Conservation (phyloP, 2,888 invertebrate genomes). For the Conchocele bisecta region DNA sequence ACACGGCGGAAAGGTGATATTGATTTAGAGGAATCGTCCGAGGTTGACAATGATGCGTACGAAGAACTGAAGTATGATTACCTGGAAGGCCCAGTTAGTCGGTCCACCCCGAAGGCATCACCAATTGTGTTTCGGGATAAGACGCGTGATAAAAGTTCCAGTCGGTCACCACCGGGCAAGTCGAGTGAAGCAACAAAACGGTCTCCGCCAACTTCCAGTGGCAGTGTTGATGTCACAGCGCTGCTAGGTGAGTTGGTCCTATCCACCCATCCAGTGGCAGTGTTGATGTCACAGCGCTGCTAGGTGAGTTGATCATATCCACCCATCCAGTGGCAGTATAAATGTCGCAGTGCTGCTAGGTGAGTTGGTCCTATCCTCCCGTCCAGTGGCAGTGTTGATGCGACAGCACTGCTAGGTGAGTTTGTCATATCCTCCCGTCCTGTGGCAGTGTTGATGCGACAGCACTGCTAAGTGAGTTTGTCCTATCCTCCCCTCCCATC, state of each 20-base stretch:
- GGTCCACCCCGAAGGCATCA: constrained; percentile 74
- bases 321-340: too few relatives aligned
- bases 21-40: constrained; percentile 71
- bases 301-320: too few relatives aligned
- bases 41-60: constrained; percentile 70
- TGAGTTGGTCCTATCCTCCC: not conserved
- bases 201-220: constrained; percentile 49
- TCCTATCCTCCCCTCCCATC: too few relatives aligned
- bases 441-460: too few relatives aligned
- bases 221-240: constrained; percentile 71
- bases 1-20: constrained; percentile 79
- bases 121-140: constrained; percentile 70
- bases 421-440: too few relatives aligned
- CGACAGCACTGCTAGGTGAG: too few relatives aligned
- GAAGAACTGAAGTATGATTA: constrained; percentile 64
- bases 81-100: constrained; percentile 69
- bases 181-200: constrained; percentile 35
- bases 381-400: too few relatives aligned
- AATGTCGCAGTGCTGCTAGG: not conserved
- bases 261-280: too few relatives aligned
- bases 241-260: constrained; percentile 71
- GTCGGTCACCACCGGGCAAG: constrained; percentile 62
- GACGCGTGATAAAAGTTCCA: constrained; percentile 57
- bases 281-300: too few relatives aligned
- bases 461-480: too few relatives aligned